phyloP scores from a whole-genome alignment of 2,113 vertebrate species.

The Mesocricetus auratus region DNA sequence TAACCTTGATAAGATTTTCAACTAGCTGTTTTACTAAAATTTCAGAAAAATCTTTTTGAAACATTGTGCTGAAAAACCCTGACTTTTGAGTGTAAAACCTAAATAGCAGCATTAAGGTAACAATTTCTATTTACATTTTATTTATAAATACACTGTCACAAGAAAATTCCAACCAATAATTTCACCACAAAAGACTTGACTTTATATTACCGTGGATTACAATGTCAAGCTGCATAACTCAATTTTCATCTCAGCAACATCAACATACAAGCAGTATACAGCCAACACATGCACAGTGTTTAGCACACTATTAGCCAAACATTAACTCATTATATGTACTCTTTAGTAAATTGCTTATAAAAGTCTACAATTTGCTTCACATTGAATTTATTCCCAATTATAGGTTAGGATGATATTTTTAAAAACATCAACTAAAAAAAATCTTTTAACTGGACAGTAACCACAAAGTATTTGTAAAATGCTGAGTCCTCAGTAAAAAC shows the following conservation, averaged over 20 bases:
- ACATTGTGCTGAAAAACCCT: constrained; percentile 3
- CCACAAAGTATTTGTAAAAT: constrained; percentile 58
- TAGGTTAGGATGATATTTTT: neutral
- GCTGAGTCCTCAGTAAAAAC: constrained; percentile 40
- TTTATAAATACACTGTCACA: constrained; percentile 36
- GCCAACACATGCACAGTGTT: neutral
- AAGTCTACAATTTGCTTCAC: constrained; percentile 35
- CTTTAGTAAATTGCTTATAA: constrained; percentile 47
- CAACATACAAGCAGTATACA: neutral
- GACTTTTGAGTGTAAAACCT: constrained; percentile 26
- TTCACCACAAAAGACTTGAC: neutral
- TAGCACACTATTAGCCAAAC: neutral
- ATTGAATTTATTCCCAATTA: constrained; percentile 43
- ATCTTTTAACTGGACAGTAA: neutral
- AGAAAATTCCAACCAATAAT: constrained; percentile 56
- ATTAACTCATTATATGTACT: constrained; percentile 23
- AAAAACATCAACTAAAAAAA: neutral
- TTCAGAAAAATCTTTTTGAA: constrained; percentile 29
- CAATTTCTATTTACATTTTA: constrained; percentile 32
- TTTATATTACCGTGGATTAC: constrained; percentile 21
- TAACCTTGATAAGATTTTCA: neutral
- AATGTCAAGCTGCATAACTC: neutral
- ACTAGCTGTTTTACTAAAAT: constrained; percentile 25
- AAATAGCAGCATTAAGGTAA: constrained; percentile 19
- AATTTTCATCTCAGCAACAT: constrained; percentile 46